A percentile compares a stretch with the other conserved stretches of the same genome.
Conservation (phyloP, 2,888 invertebrate species). For the Pseudoips prasinana region DNA sequence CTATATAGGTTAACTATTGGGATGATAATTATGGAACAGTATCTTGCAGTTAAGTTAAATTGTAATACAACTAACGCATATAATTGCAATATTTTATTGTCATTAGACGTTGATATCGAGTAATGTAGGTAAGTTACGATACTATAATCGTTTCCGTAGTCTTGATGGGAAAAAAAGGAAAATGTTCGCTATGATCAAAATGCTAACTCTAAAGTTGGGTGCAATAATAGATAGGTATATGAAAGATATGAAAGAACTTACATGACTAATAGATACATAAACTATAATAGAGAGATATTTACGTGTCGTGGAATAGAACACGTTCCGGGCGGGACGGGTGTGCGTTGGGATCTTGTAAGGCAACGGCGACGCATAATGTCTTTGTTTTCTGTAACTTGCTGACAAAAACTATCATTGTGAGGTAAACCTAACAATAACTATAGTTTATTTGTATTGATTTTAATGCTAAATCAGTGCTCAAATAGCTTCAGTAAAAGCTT, state of each 20-base stretch:
- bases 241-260: constrained; percentile 54
- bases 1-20: too few species aligned
- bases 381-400: constrained; percentile 23
- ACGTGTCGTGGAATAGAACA: constrained; percentile 80
- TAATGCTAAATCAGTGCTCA: too few species aligned
- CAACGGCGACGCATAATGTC: constrained; percentile 38
- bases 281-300: constrained; percentile 38
- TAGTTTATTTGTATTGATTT: too few species aligned
- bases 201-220: constrained; percentile 43
- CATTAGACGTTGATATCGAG: constrained; percentile 37
- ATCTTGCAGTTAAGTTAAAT: too few species aligned
- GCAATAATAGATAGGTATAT: constrained; percentile 45
- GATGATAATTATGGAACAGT: too few species aligned
- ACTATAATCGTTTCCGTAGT: too few species aligned
- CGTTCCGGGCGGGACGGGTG: constrained; percentile 76
- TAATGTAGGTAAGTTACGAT: not conserved
- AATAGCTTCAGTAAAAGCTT: too few species aligned
- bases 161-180: too few species aligned
- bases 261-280: constrained; percentile 24
- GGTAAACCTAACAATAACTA: too few species aligned
- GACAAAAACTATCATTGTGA: constrained; percentile 11
- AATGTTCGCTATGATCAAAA: too few species aligned
- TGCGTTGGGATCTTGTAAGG: constrained; percentile 61
- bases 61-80: too few species aligned
- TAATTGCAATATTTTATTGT: constrained; percentile 54